Evolutionary conservation across 1,140 invertebrate genomes (phyloP).

Genomic region (Alviniconcha marisindica): DNA sequence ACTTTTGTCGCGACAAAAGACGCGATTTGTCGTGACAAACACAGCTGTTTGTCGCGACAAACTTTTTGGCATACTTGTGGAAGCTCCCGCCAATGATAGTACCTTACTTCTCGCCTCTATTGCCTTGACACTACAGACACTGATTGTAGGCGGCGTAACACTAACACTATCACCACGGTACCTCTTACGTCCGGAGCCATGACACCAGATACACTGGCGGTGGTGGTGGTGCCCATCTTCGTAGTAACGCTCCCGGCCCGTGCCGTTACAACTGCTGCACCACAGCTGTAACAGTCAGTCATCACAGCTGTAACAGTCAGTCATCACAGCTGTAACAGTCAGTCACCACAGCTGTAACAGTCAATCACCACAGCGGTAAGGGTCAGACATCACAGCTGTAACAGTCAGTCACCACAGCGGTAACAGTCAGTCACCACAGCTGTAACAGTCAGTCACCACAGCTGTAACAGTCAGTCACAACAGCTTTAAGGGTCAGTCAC

Average conservation of each 20-base stretch:
- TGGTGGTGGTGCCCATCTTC: slow-evolving; percentile 41
- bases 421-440: background rate
- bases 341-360: too few relatives aligned
- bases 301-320: too few relatives aligned
- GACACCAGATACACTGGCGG: slow-evolving; percentile 51
- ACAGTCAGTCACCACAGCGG: background rate
- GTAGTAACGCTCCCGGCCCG: slow-evolving; percentile 46
- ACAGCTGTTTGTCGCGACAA: background rate
- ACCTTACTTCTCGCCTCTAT: background rate
- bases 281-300: too few relatives aligned
- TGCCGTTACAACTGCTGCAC: slow-evolving; percentile 55
- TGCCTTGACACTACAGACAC: background rate
- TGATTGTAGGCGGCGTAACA: background rate
- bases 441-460: too few relatives aligned
- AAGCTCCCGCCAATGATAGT: background rate
- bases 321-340: too few relatives aligned
- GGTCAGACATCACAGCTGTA: background rate
- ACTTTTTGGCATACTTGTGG: background rate
- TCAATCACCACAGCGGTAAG: slow-evolving; percentile 1
- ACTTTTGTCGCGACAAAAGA: too few relatives aligned
- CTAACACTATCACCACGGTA: slow-evolving; percentile 14
- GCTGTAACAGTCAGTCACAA: too few relatives aligned
- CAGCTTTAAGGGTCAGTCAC: too few relatives aligned
- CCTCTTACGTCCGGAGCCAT: slow-evolving; percentile 55
- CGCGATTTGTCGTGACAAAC: background rate